Evolutionary conservation across 2,888 invertebrate genomes (phyloP).

Genomic region (Hymenopus coronatus): DNA sequence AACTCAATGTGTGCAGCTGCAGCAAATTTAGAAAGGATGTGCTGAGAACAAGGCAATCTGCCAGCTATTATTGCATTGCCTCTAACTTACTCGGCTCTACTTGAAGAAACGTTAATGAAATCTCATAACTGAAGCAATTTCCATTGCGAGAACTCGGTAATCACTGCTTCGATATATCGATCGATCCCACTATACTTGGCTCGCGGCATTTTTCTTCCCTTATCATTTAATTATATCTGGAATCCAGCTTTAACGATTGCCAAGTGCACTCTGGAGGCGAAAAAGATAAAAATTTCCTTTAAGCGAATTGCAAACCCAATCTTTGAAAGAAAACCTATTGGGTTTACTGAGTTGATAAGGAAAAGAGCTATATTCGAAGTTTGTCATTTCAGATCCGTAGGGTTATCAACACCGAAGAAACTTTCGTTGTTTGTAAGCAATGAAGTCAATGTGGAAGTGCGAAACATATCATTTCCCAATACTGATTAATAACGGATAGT

Average conservation of each 20-base stretch:
- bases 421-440: no score
- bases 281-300: not conserved
- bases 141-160: not conserved
- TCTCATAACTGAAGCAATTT: not conserved
- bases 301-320: not conserved
- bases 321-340: not conserved
- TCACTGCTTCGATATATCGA: not conserved
- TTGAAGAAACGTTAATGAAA: not conserved
- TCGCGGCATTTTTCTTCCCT: not conserved
- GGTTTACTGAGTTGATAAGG: no score
- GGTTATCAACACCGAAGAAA: no score
- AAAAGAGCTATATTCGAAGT: no score
- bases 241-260: not conserved
- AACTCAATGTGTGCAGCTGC: no score
- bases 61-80: not conserved
- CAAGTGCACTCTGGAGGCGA: not conserved
- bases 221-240: not conserved
- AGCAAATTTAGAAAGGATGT: not conserved
- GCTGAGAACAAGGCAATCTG: not conserved
- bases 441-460: no score
- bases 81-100: not conserved
- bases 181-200: not conserved
- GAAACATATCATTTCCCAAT: no score
- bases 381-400: no score
- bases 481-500: no score